phyloP scores from a whole-genome alignment of 2,888 invertebrate species.

The Villa cingulata region DNA sequence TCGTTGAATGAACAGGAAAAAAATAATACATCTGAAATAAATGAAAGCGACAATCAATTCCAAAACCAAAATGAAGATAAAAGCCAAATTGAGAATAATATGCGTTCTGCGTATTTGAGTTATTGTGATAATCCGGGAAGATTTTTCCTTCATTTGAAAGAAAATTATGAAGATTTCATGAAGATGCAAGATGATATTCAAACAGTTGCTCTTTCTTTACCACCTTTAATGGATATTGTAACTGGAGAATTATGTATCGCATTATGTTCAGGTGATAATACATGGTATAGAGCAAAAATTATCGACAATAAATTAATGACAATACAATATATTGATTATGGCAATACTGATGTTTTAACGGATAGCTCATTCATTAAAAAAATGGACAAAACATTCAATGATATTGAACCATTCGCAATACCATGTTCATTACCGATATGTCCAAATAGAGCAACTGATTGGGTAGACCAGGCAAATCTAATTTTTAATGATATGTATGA shows the following conservation, averaged over 20 bases:
- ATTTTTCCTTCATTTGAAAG: conserved; percentile 56
- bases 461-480: conserved; percentile 50
- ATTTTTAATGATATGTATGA: conserved; percentile 39
- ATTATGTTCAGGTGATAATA: conserved; percentile 66
- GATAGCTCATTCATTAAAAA: conserved; percentile 48
- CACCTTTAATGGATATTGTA: conserved; percentile 43
- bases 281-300: conserved; percentile 87
- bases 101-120: conserved; percentile 44
- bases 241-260: conserved; percentile 57
- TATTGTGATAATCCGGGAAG: conserved; percentile 64
- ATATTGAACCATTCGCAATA: conserved; percentile 43
- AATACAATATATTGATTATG: conserved; percentile 64
- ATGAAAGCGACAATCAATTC: too few species aligned
- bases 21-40: too few species aligned
- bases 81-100: background rate
- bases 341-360: conserved; percentile 61
- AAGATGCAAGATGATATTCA: conserved; percentile 52
- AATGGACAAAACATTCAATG: conserved; percentile 45
- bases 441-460: conserved; percentile 47
- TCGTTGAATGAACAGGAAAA: conserved; percentile 23
- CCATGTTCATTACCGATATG: conserved; percentile 55
- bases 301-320: conserved; percentile 67
- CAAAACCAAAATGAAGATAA: too few species aligned
- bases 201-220: conserved; percentile 39
- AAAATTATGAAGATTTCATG: conserved; percentile 43